Base-by-base conservation (phyloP, 1,140 invertebrate species). In the Heliconius melpomene region DNA sequence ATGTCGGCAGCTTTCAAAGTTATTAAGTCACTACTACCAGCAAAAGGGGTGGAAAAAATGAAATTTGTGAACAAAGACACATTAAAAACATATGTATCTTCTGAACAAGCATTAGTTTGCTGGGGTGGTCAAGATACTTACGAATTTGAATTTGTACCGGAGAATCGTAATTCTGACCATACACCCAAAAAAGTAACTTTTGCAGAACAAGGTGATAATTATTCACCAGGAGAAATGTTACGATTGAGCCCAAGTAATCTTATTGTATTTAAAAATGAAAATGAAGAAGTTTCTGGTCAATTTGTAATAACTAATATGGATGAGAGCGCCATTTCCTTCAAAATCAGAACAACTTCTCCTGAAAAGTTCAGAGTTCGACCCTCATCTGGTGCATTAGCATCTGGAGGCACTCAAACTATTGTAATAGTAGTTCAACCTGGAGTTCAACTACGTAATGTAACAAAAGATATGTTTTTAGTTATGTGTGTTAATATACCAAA, bases 1-100 rank as follows among this genome's bases (percentile, higher is more conserved):
- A 95, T 99, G 77, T 98, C 97, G 91, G 98, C 98, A 85, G 97
- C 98, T 2, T 99, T 99, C 95, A 99, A 98, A 94, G 96, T 99
- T 71, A 98, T 99, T 60, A 99, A 99, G 94, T 95, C 96, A 0
- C 96, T 98, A 95, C 91, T 99, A 75, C 98, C 98, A 54, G 96
- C 97, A 7, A 98, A 98, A 91, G 98, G 97, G 52, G 96, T 98
- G 38, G 96, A 98, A 88, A 97, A 97, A 95, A 97, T 99, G 87
- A 98, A 98, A 92, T 98, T 98, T 95, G 95, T 98, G 2, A 97
- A 96, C 80, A 98, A 98, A 93, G 96, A 95, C 72, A 96, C 96
- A 32, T 92, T 99, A 60, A 97, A 96, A 80, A 97, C 97, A 52
- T 98, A 95, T 88, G 97, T 99, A 1, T 92, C 96, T 78, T 95